Evolutionary conservation across 2,797 vertebrate species (phyloP).

Genomic region (Acridotheres tristis): DNA sequence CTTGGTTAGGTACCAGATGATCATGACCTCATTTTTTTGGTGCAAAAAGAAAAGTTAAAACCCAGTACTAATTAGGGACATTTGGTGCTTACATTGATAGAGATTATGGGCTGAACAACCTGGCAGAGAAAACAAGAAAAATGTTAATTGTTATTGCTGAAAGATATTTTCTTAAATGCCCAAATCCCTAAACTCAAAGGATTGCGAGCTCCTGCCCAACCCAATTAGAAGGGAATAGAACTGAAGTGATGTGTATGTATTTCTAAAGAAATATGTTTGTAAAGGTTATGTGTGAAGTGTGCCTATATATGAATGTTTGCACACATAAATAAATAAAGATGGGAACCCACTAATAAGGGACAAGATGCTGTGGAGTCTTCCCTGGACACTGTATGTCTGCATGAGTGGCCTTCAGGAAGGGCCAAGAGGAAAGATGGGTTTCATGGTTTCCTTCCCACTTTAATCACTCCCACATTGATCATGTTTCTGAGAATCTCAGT

Average conservation of each 20-base stretch:
- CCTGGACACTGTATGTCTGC: background rate
- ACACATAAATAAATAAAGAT: background rate
- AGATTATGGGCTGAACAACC: background rate
- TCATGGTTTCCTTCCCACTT: background rate
- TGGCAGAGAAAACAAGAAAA: background rate
- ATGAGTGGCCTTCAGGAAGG: background rate
- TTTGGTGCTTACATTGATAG: background rate
- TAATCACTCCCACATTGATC: background rate
- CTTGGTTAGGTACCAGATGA: background rate
- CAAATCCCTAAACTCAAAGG: background rate
- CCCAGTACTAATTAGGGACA: background rate
- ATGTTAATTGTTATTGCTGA: background rate
- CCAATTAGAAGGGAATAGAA: background rate
- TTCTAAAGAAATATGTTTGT: background rate
- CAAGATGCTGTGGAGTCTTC: background rate
- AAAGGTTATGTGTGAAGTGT: background rate
- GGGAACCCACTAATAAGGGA: background rate
- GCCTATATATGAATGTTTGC: fast-evolving
- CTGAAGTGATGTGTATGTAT: background rate
- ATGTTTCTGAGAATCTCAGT: background rate
- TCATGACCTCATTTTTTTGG: background rate
- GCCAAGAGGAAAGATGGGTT: background rate
- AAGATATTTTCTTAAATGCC: background rate
- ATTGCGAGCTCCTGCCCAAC: background rate
- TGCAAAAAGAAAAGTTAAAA: background rate